Conservation (phyloP, 2,113 vertebrate genomes). For the Oxyura jamaicensis region DNA sequence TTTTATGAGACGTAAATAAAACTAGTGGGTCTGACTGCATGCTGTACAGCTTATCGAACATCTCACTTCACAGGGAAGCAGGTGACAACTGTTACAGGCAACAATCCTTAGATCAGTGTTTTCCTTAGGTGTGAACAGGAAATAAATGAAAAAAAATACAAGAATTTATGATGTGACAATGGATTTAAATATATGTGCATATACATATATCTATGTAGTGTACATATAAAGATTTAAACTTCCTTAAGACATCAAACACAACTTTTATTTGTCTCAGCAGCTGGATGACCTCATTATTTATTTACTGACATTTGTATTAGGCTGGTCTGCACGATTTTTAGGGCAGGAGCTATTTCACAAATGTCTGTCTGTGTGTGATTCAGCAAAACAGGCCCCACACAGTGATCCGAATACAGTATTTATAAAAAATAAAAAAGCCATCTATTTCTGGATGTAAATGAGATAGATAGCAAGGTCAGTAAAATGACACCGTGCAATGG, state of each 20-base stretch:
- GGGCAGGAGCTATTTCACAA: not conserved
- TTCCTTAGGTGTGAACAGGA: conserved; percentile 25
- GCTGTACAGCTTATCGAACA: not conserved
- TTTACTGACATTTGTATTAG: not conserved
- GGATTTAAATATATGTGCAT: not conserved
- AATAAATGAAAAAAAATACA: not conserved
- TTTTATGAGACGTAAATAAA: not conserved
- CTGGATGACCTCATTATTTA: conserved; percentile 20
- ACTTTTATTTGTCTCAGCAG: conserved; percentile 22
- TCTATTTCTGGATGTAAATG: not conserved
- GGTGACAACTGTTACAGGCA: not conserved
- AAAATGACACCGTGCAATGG: not conserved
- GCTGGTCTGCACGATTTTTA: not conserved
- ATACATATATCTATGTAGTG: not conserved
- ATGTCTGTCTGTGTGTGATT: not conserved
- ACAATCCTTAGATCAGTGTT: not conserved
- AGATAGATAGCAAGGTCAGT: not conserved
- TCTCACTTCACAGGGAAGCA: conserved; percentile 11
- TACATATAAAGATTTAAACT: conserved; percentile 2
- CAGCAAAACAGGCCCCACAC: not conserved
- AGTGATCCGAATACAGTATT: not conserved
- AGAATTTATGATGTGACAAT: conserved; percentile 14
- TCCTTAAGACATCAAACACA: conserved; percentile 35
- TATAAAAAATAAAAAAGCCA: not conserved
- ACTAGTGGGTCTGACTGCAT: not conserved